phyloP scores from a whole-genome alignment of 2,113 vertebrate species.

The Oncorhynchus clarkii region DNA sequence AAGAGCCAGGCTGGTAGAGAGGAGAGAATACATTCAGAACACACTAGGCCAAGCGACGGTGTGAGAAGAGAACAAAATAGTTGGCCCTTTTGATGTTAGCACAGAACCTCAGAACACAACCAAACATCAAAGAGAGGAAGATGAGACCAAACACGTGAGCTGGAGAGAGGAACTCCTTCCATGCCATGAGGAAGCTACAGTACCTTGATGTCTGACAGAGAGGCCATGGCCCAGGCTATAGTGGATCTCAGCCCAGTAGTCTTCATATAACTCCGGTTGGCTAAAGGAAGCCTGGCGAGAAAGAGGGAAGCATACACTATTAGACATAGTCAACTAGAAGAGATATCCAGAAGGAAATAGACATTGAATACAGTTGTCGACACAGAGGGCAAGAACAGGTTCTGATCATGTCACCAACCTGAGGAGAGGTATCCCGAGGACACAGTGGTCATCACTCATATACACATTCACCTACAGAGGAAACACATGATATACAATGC shows the following conservation, averaged over 20 bases:
- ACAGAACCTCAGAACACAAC: neutral
- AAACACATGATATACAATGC: neutral
- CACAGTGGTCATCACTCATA: slow-evolving; percentile 81
- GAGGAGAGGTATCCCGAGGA: slow-evolving; percentile 86
- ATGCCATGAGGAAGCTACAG: slow-evolving; percentile 33
- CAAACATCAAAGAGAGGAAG: neutral
- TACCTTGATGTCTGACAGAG: slow-evolving; percentile 82
- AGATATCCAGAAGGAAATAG: neutral
- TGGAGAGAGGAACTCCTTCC: neutral
- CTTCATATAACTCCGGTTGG: slow-evolving; percentile 83
- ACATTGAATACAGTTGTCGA: neutral
- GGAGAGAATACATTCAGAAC: neutral
- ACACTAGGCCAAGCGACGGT: neutral
- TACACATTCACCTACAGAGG: slow-evolving; percentile 80
- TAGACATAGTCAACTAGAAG: neutral
- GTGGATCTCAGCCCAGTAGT: slow-evolving; percentile 85
- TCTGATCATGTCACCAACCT: slow-evolving; percentile 69
- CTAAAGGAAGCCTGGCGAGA: slow-evolving; percentile 77
- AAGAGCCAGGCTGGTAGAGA: slow-evolving; percentile 69
- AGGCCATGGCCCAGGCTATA: slow-evolving; percentile 87
- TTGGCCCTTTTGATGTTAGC: neutral
- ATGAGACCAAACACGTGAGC: no score
- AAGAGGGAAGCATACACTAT: neutral
- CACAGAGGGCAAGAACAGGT: neutral
- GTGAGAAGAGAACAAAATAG: neutral